Conservation (phyloP, 2,797 vertebrate genomes). For the Psittacula echo region DNA sequence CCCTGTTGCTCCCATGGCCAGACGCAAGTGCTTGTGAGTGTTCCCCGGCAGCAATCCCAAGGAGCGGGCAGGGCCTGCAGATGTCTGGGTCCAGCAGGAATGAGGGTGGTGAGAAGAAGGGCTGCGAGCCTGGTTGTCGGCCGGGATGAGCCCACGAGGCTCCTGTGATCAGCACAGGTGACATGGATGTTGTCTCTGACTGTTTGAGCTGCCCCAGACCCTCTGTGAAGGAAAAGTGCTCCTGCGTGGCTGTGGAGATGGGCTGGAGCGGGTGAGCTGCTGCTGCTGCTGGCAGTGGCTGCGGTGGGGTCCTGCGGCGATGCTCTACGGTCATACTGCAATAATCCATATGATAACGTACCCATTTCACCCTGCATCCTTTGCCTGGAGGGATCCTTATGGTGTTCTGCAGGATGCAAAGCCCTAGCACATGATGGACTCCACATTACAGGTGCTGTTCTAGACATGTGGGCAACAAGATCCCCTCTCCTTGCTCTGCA, state of each 20-base stretch:
- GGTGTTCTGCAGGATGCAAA: background rate
- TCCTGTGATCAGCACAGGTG: background rate
- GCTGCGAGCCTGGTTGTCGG: background rate
- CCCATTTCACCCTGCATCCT: background rate
- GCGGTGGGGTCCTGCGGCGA: background rate
- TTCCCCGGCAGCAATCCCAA: background rate
- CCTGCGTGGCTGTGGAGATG: background rate
- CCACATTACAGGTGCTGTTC: background rate
- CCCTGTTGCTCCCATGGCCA: slow-evolving; percentile 5
- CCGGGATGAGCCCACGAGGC: fast-evolving
- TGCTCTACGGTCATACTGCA: background rate
- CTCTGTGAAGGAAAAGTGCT: background rate
- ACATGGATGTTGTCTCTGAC: background rate
- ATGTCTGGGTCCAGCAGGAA: background rate
- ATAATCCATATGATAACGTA: background rate
- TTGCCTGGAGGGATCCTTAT: background rate
- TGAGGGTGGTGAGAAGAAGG: fast-evolving
- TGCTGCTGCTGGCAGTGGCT: background rate
- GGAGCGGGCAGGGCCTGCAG: background rate
- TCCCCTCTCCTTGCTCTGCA: background rate
- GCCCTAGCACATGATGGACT: background rate
- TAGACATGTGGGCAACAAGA: background rate
- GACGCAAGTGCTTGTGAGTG: background rate
- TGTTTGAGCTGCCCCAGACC: background rate
- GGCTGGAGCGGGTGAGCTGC: background rate